Conservation (phyloP, 2,888 invertebrate species). For the Aelia acuminata region DNA sequence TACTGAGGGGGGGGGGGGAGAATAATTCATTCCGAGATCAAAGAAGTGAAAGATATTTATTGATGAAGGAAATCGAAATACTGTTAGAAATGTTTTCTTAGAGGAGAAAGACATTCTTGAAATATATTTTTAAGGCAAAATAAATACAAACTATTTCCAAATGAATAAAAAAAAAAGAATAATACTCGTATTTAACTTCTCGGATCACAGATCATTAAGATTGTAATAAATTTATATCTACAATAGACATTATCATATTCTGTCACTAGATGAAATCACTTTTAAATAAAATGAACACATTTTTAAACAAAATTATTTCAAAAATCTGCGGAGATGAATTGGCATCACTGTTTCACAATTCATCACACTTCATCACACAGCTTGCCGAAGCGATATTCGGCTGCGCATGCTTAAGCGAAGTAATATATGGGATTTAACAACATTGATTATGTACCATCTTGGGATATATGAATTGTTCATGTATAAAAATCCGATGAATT, state of each 20-base stretch:
- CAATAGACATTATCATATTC: not conserved
- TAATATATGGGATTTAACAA: no score
- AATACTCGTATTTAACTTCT: not conserved
- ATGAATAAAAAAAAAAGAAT: not conserved
- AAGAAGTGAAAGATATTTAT: slow-evolving; percentile 14
- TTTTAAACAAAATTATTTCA: no score
- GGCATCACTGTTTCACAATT: no score
- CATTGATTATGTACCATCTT: no score
- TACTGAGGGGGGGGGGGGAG: not conserved
- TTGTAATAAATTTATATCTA: not conserved
- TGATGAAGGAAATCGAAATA: not conserved
- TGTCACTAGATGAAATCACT: not conserved
- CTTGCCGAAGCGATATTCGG: no score
- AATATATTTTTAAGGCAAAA: not conserved
- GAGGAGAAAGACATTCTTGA: not conserved
- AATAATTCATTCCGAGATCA: slow-evolving; percentile 2
- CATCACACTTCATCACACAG: no score
- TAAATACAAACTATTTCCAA: not conserved
- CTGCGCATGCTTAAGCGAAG: no score
- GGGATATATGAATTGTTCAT: no score
- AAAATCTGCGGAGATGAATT: no score
- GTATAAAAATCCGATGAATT: no score
- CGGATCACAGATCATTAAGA: not conserved
- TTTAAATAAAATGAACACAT: not conserved
- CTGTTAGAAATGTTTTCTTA: not conserved